Conservation (phyloP, 2,113 vertebrate species). For the Numenius arquata region DNA sequence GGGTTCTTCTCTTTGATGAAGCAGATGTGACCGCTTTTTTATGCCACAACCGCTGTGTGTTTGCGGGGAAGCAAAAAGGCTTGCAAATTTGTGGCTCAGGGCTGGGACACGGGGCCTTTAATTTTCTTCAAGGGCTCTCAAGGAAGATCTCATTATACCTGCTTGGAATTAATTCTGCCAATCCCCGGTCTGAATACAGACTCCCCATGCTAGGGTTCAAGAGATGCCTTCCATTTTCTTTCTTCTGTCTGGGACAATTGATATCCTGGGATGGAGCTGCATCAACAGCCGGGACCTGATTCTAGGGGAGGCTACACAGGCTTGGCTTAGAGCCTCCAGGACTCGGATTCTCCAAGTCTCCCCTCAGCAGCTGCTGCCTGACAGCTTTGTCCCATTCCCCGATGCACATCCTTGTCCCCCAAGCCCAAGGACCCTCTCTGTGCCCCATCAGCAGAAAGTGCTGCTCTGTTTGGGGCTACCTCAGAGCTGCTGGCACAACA, state of each 20-base stretch:
- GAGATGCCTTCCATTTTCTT: not conserved
- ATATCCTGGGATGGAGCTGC: not conserved
- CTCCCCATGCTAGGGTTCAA: not conserved
- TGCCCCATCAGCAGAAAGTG: not conserved
- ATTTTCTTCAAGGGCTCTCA: conserved; percentile 43
- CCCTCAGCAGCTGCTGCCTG: not conserved
- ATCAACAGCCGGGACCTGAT: not conserved
- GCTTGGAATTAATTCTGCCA: conserved; percentile 30
- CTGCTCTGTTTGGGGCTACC: not conserved
- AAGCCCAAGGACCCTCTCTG: not conserved
- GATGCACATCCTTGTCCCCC: not conserved
- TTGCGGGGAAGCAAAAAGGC: not conserved
- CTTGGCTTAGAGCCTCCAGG: not conserved
- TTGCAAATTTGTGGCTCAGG: not conserved
- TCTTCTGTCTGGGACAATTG: not conserved
- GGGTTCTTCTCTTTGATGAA: conserved; percentile 18
- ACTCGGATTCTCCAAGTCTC: not conserved
- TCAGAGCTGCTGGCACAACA: conserved; percentile 35
- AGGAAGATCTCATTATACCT: conserved; percentile 20
- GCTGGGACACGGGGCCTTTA: not conserved
- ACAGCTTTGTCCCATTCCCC: not conserved
- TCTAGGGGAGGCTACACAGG: not conserved
- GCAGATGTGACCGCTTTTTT: conserved; percentile 26
- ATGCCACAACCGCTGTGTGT: not conserved
- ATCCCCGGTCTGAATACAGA: not conserved